Base-by-base conservation (phyloP, 2,888 invertebrate genomes). In the Stomorhina lunata region DNA sequence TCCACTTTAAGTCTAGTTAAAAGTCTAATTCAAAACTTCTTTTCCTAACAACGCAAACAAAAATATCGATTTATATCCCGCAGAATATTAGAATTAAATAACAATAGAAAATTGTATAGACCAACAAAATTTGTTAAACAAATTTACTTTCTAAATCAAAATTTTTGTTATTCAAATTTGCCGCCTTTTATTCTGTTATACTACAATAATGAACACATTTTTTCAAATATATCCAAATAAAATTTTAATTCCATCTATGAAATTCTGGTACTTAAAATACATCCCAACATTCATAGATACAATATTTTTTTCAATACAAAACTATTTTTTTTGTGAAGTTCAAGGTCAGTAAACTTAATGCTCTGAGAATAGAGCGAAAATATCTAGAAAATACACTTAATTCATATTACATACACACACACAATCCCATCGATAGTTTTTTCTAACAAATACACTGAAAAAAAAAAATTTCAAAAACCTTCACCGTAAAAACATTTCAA, bases 291-390 rank as follows among this genome's bases (percentile, higher is more conserved):
- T 43, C 15, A 12, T 27, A 25, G 6, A 29, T 29, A 27, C 9
- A 15, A 10, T 50, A 61, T 63, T 50, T 45, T 71, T 34, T 57
- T n/a, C n/a, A n/a, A n/a, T n/a, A n/a, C n/a, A n/a, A n/a, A n/a
- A 3, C 9, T 17, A 9, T 22, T n/a, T 61, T 34, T 59, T 72
- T 72, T 48, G 12, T 75, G 89, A 90, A 90, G 90, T 90, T 90
- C 90, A 90, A 90, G 90, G 90, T 90, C 89, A 90, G 90, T 90
- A 90, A 90, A 90, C 89, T 89, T n/a, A n/a, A n/a, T 88, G 87
- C 87, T 86, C 76, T 34, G 15, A 48, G 37, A 15, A 37, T n/a
- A 32, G n/a, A 53, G 20, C 37, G 3, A 43, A 10, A 3, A 71
- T 78, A 77, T 3, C 34, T 22, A 59, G 37, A 40, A 37, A 68